Evolutionary conservation across 2,113 vertebrate genomes (phyloP), one percentile per base, ranked within the genome.

Genomic region (Pardalotus punctatus): DNA sequence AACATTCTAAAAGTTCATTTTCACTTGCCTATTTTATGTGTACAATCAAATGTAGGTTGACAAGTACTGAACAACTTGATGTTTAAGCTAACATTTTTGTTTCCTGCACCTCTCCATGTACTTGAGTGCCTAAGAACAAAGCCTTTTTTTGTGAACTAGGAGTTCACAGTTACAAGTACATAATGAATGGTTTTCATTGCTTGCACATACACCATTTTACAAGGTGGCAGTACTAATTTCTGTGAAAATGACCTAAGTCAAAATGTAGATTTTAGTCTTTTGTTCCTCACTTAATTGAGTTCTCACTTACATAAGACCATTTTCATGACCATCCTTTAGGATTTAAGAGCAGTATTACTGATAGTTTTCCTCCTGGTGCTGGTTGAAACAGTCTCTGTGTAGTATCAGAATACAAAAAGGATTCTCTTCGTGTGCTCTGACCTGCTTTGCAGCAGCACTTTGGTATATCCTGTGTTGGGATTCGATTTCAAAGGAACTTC

Each of bases 401-500:
- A 31, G 48, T 73, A 62, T 54, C 51, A 53, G n/a, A 74, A 43
- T 58, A 62, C 58, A 70, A 60, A 77, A 66, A 90, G 11, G 33
- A 36, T 42, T 70, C 13, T 74, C 9, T 73, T 57, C 1, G 0
- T 56, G 24, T 57, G 4, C 38, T 76, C 47, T 93, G 67, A 54
- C 51, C 42, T 58, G 51, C 65, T 86, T 45, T 92, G 36, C 69
- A 74, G 60, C 60, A 91, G 38, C 72, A 56, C 51, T 74, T 83
- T 20, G 1, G 6, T 77, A 31, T 40, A 54, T 64, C 25, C 43
- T 54, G 35, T 16, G 9, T 13, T 84, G 28, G 57, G 56, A 76
- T 94, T 89, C 16, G 2, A 4, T 95, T 91, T 89, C 81, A 79
- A 71, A 89, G 78, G 25, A 76, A 23, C 28, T 50, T 81, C 31